Percentiles rank a stretch among this genome's conserved stretches.
Evolutionary conservation across 1,140 invertebrate genomes (phyloP).

Genomic region (Aphelenchoides avenae): DNA sequence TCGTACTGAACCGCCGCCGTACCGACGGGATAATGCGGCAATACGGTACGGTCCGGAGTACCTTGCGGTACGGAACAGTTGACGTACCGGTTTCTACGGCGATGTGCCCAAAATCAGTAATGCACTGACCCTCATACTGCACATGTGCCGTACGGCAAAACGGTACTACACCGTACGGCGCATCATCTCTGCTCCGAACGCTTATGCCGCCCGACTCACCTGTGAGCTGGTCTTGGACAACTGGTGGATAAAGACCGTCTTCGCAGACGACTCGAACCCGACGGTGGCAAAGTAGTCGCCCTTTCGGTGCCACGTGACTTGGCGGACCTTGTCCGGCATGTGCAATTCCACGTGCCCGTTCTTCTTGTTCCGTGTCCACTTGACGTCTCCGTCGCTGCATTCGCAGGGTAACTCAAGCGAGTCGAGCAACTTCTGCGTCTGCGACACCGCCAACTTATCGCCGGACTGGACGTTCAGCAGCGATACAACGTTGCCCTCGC

Average conservation of each 20-base stretch:
- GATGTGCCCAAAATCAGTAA: too few relatives aligned
- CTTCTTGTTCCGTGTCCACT: conserved; percentile 51
- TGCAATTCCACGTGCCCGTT: conserved; percentile 65
- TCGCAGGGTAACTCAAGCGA: conserved; percentile 21
- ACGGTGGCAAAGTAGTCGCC: conserved; percentile 94
- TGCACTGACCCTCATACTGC: too few relatives aligned
- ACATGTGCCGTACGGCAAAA: too few relatives aligned
- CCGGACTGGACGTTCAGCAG: conserved; percentile 80
- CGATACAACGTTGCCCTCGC: conserved; percentile 61
- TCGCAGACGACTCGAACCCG: conserved; percentile 74
- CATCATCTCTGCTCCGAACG: too few relatives aligned
- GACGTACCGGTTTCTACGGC: too few relatives aligned
- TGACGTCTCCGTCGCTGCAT: conserved; percentile 12
- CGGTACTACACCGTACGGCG: too few relatives aligned
- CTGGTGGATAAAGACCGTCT: conserved; percentile 78
- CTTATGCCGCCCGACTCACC: too few relatives aligned
- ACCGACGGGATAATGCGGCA: too few relatives aligned
- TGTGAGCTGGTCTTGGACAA: conserved; percentile 76
- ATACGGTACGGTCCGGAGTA: too few relatives aligned
- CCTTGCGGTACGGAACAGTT: too few relatives aligned
- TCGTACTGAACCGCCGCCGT: too few relatives aligned
- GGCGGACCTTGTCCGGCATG: conserved; percentile 64
- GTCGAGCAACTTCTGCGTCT: conserved; percentile 66
- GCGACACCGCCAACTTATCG: conserved; percentile 72
- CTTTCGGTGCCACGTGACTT: conserved; percentile 85